Percentiles rank a stretch among this genome's conserved stretches.
These are phyloP conservation scores for Itoplectis maculator DNA, from an alignment of 2,888 invertebrate species.

Conservation along the genomic window DNA sequence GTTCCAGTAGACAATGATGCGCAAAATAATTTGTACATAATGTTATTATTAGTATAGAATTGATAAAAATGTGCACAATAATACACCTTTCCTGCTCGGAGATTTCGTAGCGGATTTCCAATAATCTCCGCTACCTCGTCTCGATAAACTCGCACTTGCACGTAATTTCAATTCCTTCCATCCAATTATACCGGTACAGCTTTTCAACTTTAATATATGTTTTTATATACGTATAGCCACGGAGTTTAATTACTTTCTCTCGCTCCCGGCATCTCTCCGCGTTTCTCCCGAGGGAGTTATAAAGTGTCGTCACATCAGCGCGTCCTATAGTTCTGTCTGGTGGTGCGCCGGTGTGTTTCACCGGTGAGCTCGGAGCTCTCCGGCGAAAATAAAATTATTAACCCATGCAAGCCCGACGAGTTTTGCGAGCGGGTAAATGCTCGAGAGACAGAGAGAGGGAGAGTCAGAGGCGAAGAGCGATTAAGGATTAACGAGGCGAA, in stretches of 20 bases:
- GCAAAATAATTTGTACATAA: too few relatives aligned
- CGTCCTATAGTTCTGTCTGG: slow-evolving; percentile 36
- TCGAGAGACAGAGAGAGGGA: slow-evolving; percentile 17
- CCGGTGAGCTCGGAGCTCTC: slow-evolving; percentile 8
- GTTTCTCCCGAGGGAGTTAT: slow-evolving; percentile 42
- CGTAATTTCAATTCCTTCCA: slow-evolving; percentile 31
- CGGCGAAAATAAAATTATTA: slow-evolving; percentile 64
- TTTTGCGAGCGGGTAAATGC: slow-evolving; percentile 31
- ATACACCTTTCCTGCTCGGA: too few relatives aligned
- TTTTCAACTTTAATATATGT: slow-evolving; percentile 34
- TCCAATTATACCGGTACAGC: slow-evolving; percentile 30
- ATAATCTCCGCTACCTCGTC: not conserved
- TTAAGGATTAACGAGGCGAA: slow-evolving; percentile 68
- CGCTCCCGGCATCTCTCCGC: slow-evolving; percentile 1
- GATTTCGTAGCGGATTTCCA: too few relatives aligned
- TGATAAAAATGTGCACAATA: too few relatives aligned
- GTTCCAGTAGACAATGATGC: too few relatives aligned
- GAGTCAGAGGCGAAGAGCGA: slow-evolving; percentile 52
- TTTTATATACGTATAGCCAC: slow-evolving; percentile 14
- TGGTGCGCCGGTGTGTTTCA: slow-evolving; percentile 36
- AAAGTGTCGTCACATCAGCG: slow-evolving; percentile 58
- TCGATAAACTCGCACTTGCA: slow-evolving; percentile 1
- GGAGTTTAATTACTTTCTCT: slow-evolving; percentile 18
- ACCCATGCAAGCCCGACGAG: slow-evolving; percentile 50
- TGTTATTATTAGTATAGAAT: too few relatives aligned